Conservation (phyloP, 2,113 vertebrate species). For the Microtus ochrogaster region DNA sequence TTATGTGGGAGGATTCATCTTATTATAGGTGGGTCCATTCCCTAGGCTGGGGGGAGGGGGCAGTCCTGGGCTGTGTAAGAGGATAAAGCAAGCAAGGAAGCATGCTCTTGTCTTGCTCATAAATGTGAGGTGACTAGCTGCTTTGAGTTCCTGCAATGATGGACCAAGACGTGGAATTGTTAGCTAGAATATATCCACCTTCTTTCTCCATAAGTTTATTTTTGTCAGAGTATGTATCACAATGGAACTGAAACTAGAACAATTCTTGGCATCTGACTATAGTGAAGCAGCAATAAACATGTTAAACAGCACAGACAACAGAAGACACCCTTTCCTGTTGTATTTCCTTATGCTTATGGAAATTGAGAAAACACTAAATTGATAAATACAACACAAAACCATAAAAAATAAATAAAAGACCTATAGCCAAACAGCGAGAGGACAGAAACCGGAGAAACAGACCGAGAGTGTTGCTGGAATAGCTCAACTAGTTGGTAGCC, state of each 20-base stretch:
- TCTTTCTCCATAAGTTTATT: not conserved
- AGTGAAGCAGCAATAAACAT: not conserved
- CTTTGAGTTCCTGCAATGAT: not conserved
- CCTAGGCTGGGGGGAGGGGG: not conserved
- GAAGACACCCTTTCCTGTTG: not conserved
- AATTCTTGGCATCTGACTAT: not conserved
- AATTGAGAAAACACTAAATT: not conserved
- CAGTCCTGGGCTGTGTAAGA: not conserved
- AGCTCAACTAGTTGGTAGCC: not conserved
- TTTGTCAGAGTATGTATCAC: not conserved
- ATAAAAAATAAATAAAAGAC: slow-evolving; percentile 43
- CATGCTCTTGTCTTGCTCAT: not conserved
- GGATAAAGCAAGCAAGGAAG: not conserved
- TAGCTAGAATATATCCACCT: no score
- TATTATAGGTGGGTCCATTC: not conserved
- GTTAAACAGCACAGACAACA: not conserved
- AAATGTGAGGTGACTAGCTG: not conserved
- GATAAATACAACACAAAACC: slow-evolving; percentile 9
- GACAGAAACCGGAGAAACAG: not conserved
- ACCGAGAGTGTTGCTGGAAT: not conserved
- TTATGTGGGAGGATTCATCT: no score
- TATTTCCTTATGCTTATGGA: slow-evolving; percentile 6
- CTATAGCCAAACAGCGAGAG: slow-evolving; percentile 1
- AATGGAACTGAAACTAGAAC: no score
- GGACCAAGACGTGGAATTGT: not conserved